Evolutionary conservation across 2,888 invertebrate genomes (phyloP).

Genomic region (Frankliniella intonsa): DNA sequence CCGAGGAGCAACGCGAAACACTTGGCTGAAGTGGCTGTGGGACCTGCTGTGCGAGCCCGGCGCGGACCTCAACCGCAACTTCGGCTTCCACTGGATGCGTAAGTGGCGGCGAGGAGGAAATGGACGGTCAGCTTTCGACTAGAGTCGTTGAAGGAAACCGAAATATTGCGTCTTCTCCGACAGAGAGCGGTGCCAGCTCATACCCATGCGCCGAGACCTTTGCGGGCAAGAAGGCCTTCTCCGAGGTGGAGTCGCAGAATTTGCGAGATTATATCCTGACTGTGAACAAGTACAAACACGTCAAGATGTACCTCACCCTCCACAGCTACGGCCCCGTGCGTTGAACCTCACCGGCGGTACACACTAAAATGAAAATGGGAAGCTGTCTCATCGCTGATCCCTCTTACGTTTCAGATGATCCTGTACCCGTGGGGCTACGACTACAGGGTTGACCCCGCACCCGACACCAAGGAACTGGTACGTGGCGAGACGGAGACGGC

Average conservation of each 20-base stretch:
- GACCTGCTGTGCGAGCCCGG: constrained; percentile 46
- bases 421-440: constrained; percentile 81
- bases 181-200: constrained; percentile 46
- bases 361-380: background rate
- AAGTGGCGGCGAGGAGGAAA: constrained; percentile 43
- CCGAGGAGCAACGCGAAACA: background rate
- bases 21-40: background rate
- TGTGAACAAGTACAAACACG: constrained; percentile 27
- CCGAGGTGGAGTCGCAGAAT: constrained; percentile 54
- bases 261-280: constrained; percentile 46
- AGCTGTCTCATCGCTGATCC: background rate
- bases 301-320: constrained; percentile 32
- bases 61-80: constrained; percentile 80
- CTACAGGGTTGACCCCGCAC: constrained; percentile 50
- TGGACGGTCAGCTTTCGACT: background rate
- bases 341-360: background rate
- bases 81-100: constrained; percentile 53
- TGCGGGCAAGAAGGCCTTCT: constrained; percentile 51
- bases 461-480: constrained; percentile 6
- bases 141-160: too few relatives aligned
- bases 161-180: constrained; percentile 46
- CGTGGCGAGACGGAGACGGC: background rate
- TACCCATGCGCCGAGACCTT: constrained; percentile 52
- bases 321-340: constrained; percentile 33
- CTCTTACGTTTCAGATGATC: constrained; percentile 55